Conservation (phyloP, 1,140 invertebrate genomes). For the Macrocentrus cingulum region DNA sequence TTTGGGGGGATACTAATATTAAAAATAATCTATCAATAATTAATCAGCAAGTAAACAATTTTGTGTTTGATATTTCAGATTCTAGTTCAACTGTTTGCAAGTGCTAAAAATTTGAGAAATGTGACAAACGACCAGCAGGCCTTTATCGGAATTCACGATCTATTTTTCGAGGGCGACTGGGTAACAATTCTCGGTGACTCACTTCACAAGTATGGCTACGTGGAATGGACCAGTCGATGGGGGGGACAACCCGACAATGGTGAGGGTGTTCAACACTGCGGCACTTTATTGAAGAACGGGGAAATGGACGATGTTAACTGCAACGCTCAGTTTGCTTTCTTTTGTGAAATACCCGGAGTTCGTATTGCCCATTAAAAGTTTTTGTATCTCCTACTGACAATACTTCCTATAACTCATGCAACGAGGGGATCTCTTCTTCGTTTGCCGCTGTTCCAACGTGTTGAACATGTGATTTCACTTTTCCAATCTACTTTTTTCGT, state of each 20-base stretch:
- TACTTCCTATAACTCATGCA: background rate
- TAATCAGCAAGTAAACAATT: too few species aligned
- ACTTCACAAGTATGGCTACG: constrained; percentile 50
- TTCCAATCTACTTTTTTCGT: background rate
- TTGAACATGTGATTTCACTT: background rate
- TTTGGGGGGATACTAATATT: too few species aligned
- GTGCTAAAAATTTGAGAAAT: constrained; percentile 38
- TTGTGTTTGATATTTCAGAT: too few species aligned
- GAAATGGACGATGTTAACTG: constrained; percentile 51
- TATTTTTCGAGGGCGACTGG: constrained; percentile 51
- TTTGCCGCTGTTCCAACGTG: background rate
- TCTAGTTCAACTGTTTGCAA: constrained; percentile 46
- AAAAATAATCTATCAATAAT: too few species aligned
- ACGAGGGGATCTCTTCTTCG: constrained; percentile 1
- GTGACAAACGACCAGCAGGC: constrained; percentile 38
- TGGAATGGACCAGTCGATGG: constrained; percentile 49
- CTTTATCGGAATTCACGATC: constrained; percentile 51
- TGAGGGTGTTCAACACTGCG: constrained; percentile 51
- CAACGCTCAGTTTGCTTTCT: constrained; percentile 43
- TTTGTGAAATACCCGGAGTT: constrained; percentile 46
- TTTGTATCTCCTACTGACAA: constrained; percentile 20
- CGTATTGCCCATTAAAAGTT: constrained; percentile 27
- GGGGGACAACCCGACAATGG: constrained; percentile 52
- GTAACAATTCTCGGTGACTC: constrained; percentile 51
- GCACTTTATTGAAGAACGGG: constrained; percentile 47